Conservation (phyloP, 2,888 invertebrate genomes). For the Entomobrya proxima region DNA sequence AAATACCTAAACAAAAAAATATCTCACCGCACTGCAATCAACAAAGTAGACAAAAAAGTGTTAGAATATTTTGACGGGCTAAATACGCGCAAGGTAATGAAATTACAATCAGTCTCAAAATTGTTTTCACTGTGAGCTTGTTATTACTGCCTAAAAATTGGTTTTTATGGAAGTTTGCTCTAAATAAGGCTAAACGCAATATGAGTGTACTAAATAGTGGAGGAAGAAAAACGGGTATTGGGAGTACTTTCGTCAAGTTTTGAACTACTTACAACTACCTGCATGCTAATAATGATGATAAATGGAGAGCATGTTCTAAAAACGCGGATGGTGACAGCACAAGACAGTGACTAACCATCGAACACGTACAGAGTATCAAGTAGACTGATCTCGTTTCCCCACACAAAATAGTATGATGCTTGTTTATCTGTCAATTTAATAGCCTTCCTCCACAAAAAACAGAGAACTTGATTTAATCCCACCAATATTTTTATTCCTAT, state of each 20-base stretch:
- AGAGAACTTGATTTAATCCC: neutral
- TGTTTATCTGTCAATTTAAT: neutral
- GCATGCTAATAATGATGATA: neutral
- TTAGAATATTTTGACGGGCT: slow-evolving; percentile 8
- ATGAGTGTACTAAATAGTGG: slow-evolving; percentile 5
- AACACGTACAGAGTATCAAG: neutral
- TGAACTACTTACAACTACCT: too few species aligned
- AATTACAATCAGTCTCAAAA: neutral
- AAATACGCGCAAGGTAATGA: neutral
- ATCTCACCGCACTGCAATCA: neutral
- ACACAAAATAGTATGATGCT: neutral
- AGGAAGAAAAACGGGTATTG: slow-evolving; percentile 40
- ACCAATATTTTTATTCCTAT: neutral
- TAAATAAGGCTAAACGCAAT: slow-evolving; percentile 45
- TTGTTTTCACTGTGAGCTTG: neutral
- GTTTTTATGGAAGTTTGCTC: slow-evolving; percentile 32
- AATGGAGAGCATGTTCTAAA: too few species aligned
- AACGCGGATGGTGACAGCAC: too few species aligned
- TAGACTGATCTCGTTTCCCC: neutral
- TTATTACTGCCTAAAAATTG: neutral
- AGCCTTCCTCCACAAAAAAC: neutral
- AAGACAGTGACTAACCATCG: neutral
- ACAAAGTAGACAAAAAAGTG: neutral
- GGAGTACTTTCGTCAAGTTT: neutral
- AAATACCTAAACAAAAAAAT: slow-evolving; percentile 9